Base-by-base conservation (phyloP, 2,888 invertebrate species). In the Microlaimidae sp. region DNA sequence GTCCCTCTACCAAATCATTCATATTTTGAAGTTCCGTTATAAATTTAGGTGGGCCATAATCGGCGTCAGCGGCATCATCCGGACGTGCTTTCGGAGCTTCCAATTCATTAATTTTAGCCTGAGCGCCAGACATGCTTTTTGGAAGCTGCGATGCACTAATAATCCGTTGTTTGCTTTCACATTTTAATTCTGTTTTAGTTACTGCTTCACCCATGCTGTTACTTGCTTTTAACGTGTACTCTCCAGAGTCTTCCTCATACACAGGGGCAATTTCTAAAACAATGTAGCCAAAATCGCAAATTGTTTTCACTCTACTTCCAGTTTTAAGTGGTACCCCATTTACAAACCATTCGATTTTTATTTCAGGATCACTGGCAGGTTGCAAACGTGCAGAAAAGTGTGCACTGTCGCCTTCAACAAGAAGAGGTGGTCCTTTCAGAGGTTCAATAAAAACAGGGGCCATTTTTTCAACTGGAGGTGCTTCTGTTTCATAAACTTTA, bases 211-310 rank as follows among this genome's bases (percentile, higher is more conserved):
- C 68, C 24, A 56, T 19, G 2, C 43, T 19, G 38, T 56, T 56
- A 13, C 5, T 24, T 2, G 56, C 56, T 38, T 50, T 50, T 27
- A 43, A 55, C 19, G 51, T 21, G 49, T 50, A 55, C 23, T 49
- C 49, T 7, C 56, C 56, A 3, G 54, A 82, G 71, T 95, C 95
- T 53, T 89, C 80, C 71, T 85, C 85, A 66, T 89, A 88, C 55
- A 90, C 86, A 58, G 89, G 90, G 47, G 85, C 82, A 53, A 95
- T 83, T 76, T 95, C 95, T 58, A 97, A 78, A 62, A 93, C 90
- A 4, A 93, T 92, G 70, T 88, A 92, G 52, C 95, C 93, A 73
- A 95, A 93, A 70, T 95, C 93, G 66, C 89, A 87, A 62, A 90
- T 88, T 0, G 92, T 90, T 73, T 92, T 92, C 61, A 90, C 83